A percentile compares a stretch with the other conserved stretches of the same genome.
phyloP scores from a whole-genome alignment of 2,888 invertebrate genomes.

The Exephanes ischioxanthus region DNA sequence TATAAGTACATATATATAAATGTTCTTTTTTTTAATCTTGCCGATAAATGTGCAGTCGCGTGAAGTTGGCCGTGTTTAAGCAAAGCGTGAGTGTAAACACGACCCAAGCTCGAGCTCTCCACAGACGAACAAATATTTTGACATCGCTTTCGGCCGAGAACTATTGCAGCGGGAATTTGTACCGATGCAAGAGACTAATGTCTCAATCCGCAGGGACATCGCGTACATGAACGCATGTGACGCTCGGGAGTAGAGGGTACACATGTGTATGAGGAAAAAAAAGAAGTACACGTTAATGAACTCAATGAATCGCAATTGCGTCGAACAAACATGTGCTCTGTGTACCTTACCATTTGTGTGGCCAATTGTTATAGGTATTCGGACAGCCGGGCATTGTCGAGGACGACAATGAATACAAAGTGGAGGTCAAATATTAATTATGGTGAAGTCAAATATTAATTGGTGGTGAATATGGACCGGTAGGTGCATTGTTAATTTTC shows the following conservation, averaged over 20 bases:
- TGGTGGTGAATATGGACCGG: not conserved
- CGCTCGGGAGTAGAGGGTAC: not conserved
- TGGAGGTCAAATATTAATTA: conserved; percentile 1
- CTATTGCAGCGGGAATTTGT: conserved; percentile 6
- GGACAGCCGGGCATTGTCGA: conserved; percentile 7
- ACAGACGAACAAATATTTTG: conserved; percentile 23
- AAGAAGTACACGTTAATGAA: conserved; percentile 58
- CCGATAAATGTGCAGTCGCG: no score
- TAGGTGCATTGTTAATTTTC: no score
- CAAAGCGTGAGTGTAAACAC: not conserved
- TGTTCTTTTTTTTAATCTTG: no score
- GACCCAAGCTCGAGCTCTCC: conserved; percentile 8
- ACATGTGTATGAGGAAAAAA: not conserved
- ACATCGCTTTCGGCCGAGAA: not conserved
- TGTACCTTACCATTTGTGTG: conserved; percentile 33
- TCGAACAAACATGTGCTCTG: conserved; percentile 31
- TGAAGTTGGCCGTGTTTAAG: no score
- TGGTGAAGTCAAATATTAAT: not conserved
- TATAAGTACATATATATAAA: no score
- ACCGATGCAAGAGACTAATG: conserved; percentile 13
- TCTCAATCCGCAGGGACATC: conserved; percentile 7
- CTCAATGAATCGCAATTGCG: conserved; percentile 68
- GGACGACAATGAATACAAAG: conserved; percentile 15
- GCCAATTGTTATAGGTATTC: conserved; percentile 31
- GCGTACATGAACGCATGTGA: not conserved